Evolutionary conservation across 2,113 vertebrate genomes (phyloP).

Genomic region (Atlantisia rogersi): DNA sequence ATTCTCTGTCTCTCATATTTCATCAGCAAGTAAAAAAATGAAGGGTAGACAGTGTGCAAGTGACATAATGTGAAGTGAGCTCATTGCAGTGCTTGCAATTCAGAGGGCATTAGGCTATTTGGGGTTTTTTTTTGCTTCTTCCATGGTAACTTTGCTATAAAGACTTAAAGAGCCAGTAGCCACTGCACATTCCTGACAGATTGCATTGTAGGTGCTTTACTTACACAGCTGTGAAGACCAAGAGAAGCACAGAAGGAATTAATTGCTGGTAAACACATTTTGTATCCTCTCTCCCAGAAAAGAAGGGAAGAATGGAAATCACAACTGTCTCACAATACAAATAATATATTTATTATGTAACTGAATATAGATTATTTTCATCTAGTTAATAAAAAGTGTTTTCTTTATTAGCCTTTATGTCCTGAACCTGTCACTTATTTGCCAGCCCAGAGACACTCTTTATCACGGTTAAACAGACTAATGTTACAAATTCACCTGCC

Average conservation of each 20-base stretch:
- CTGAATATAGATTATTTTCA: background rate
- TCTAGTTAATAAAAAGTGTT: background rate
- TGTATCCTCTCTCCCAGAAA: background rate
- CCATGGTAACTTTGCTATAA: background rate
- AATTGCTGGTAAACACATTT: background rate
- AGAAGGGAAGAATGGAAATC: background rate
- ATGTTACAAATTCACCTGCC: slow-evolving; percentile 40
- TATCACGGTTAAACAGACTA: slow-evolving; percentile 60
- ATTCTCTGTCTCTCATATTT: background rate
- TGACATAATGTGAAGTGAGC: background rate
- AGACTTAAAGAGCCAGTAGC: background rate
- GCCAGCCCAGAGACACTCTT: slow-evolving; percentile 29
- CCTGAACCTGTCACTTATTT: slow-evolving; percentile 16
- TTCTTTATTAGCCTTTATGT: background rate
- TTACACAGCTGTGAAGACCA: background rate
- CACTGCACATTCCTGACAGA: background rate
- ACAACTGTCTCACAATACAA: background rate
- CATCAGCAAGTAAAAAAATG: background rate
- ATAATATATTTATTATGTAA: background rate
- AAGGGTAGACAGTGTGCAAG: background rate
- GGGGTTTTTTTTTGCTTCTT: background rate
- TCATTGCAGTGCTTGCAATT: background rate
- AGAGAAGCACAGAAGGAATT: background rate
- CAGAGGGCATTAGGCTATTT: background rate
- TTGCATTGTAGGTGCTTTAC: background rate